A percentile compares a stretch with the other conserved stretches of the same genome.
Evolutionary conservation across 2,888 invertebrate genomes (phyloP).

Genomic region (Megalurothrips usitatus): DNA sequence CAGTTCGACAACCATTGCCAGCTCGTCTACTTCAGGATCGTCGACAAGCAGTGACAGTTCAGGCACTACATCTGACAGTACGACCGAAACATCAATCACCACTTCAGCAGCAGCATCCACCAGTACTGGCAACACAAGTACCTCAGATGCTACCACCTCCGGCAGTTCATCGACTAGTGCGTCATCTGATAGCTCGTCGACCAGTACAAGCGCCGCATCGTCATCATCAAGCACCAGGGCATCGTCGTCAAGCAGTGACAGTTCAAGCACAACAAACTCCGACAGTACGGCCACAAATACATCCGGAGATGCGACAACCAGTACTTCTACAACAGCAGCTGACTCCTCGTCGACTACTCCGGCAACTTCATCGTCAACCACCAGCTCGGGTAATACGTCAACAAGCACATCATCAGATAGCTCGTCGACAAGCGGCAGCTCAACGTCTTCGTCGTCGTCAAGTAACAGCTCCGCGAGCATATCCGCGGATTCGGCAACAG

Average conservation of each 20-base stretch:
- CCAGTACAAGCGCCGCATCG: not conserved
- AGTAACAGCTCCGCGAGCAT: no score
- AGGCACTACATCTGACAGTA: no score
- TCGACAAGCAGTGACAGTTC: no score
- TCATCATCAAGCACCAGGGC: not conserved
- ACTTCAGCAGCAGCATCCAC: not conserved
- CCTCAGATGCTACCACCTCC: not conserved
- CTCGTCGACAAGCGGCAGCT: no score
- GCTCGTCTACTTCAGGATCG: not conserved
- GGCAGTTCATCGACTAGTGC: not conserved
- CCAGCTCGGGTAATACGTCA: no score
- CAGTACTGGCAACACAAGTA: not conserved
- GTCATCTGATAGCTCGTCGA: not conserved
- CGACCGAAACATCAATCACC: no score
- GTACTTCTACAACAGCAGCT: not conserved
- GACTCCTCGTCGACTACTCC: not conserved
- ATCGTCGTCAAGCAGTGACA: not conserved
- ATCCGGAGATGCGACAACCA: not conserved
- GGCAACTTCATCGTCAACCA: no score
- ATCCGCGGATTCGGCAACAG: no score
- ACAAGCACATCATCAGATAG: no score
- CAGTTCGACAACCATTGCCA: not conserved
- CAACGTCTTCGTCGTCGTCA: no score
- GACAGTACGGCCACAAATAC: no score
- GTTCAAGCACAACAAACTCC: not conserved